Evolutionary conservation across 2,888 invertebrate genomes (phyloP), one percentile per base, ranked within the genome.

Genomic region (Resseliella maxima): DNA sequence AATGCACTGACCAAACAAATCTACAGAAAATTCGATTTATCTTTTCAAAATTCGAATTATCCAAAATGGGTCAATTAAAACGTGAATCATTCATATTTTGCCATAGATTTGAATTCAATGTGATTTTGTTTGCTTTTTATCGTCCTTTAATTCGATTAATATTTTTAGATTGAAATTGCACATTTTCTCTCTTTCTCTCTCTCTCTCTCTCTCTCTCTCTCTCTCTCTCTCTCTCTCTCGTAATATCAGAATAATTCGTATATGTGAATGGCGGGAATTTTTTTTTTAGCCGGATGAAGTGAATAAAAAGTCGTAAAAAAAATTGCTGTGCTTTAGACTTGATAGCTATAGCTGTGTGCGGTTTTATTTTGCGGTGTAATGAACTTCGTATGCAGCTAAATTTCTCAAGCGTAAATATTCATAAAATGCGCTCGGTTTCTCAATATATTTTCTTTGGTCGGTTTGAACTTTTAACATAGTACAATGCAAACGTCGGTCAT

Each of bases 401-500:
- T 83, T 83, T 83, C 41, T 83, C 83, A 83, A 83, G 83, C 83
- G 83, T 83, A n/a, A 83, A 83, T 27, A 72, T 72, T 72, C 72
- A 72, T 72, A 72, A 72, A 72, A 72, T 72, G 31, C n/a, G n/a
- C n/a, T n/a, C n/a, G n/a, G n/a, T n/a, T n/a, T n/a, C n/a, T n/a
- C n/a, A n/a, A n/a, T n/a, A n/a, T n/a, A n/a, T n/a, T n/a, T n/a
- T n/a, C n/a, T n/a, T n/a, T n/a, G n/a, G n/a, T n/a, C n/a, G n/a
- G n/a, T n/a, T n/a, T n/a, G n/a, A n/a, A n/a, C n/a, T 50, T 50
- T 50, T 50, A 8, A 15, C 46, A 50, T 50, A n/a, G n/a, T n/a
- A n/a, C n/a, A n/a, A n/a, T n/a, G n/a, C n/a, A n/a, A n/a, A n/a
- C n/a, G n/a, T 50, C 46, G 18, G 46, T 24, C 59, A 59, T 8